Conservation (phyloP, 2,797 vertebrate species). For the Poliocrania exsul region DNA sequence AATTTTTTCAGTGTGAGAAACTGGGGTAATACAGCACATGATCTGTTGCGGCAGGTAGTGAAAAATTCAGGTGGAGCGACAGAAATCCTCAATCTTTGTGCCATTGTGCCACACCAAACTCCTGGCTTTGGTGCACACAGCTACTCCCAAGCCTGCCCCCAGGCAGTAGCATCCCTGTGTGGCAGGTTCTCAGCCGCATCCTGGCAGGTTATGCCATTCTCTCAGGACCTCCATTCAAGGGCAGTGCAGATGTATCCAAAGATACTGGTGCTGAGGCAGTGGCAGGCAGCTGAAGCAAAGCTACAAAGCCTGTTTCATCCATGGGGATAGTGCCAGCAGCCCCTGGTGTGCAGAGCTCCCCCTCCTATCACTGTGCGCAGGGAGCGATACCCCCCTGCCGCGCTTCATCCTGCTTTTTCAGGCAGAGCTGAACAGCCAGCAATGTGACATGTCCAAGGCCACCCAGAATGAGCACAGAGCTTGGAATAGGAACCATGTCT, state of each 20-base stretch:
- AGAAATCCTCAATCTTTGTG: not conserved
- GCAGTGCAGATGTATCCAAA: not conserved
- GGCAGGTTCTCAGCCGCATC: not conserved
- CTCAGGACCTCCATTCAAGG: not conserved
- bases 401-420: conserved; percentile 33
- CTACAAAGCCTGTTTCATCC: not conserved
- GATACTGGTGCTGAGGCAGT: not conserved
- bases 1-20: not conserved
- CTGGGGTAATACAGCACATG: accelerated
- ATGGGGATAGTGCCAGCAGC: not conserved
- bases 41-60: not conserved
- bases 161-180: not conserved
- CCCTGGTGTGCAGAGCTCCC: not conserved
- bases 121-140: not conserved
- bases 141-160: not conserved
- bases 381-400: not conserved
- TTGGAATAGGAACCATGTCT: conserved; percentile 19
- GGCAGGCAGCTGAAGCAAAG: not conserved
- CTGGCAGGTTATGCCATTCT: not conserved
- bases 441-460: conserved; percentile 46
- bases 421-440: conserved; percentile 20
- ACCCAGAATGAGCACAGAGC: conserved; percentile 36
- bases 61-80: not conserved
- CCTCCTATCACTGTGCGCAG: accelerated
- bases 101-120: not conserved